Evolutionary conservation across 2,797 vertebrate species (phyloP), one percentile per base, ranked within the genome.

Genomic region (Leptoclinus maculatus): DNA sequence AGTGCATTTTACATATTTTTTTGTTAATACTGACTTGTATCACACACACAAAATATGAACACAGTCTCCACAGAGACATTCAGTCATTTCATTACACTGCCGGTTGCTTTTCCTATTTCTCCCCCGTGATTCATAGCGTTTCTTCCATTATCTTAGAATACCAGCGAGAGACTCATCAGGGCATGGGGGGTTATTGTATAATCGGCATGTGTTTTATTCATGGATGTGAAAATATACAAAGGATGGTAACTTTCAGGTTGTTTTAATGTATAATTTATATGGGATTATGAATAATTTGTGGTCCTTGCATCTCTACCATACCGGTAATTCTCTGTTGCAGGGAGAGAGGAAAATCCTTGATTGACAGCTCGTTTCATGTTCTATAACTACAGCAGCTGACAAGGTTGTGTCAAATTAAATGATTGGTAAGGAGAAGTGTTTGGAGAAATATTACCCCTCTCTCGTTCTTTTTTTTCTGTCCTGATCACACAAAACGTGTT

Each of bases 351-450:
- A 53, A 41, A 59, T 56, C 9, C 32, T 6, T 87, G 91, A 94
- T 79, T 93, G 94, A 89, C 94, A 93, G 88, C 84, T 86, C 13
- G 65, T 88, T 91, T 90, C 76, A 90, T 91, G 81, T 71, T 86
- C 68, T 78, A 58, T 90, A 93, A 93, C 89, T 86, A 89, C 41
- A 59, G 85, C 71, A 71, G 80, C 87, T 91, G 92, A 94, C 91
- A 93, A 88, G 91, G 89, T 91, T 74, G 23, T 87, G 91, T 92
- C 91, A 90, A 73, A 85, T 78, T 64, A 88, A 88, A 91, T 90
- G 83, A 88, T 87, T 79, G 84, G 87, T 87, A 87, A 83, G 68
- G 74, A 89, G 58, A 54, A 67, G 65, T 75, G 85, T 87, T 83
- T 79, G 70, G 82, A 80, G 83, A 90, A 87, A 91, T 84, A 84